phyloP scores from a whole-genome alignment of 92 coral and sea anemone genomes.

The Parazoanthus swiftii region DNA sequence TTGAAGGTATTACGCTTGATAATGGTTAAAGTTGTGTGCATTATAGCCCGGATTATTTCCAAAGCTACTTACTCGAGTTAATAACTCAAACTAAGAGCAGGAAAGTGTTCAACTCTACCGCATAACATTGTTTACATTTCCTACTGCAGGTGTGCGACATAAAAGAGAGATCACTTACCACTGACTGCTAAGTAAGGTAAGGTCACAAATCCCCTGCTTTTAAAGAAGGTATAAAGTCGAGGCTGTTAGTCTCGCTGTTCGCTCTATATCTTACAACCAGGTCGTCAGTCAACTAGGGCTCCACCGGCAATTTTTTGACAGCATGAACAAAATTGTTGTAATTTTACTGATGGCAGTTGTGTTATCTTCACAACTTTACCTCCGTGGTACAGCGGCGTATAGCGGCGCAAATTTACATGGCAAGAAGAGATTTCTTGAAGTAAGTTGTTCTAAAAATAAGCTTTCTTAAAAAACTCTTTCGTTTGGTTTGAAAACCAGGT shows the following conservation, averaged over 20 bases:
- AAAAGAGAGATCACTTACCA: background rate
- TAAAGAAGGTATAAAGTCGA: background rate
- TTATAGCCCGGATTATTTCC: background rate
- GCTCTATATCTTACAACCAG: background rate
- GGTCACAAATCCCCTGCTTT: background rate
- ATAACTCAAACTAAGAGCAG: slow-evolving; percentile 17
- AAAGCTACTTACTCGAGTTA: background rate
- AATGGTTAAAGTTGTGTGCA: background rate
- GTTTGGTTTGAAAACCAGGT: background rate
- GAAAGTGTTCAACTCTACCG: background rate
- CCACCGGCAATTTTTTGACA: background rate
- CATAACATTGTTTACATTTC: slow-evolving; percentile 9
- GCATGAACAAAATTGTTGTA: background rate
- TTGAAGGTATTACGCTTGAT: slow-evolving; percentile 10
- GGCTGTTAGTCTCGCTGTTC: background rate
- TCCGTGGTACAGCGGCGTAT: background rate
- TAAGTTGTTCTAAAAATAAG: background rate
- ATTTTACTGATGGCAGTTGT: background rate
- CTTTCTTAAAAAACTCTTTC: no score
- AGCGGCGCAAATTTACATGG: background rate
- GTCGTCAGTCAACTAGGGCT: background rate
- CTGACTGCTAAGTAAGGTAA: background rate
- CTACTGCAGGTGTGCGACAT: slow-evolving; percentile 8
- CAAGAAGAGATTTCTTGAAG: slow-evolving; percentile 15
- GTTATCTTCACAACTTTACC: background rate